These are phyloP conservation scores for Turdus rufiventris DNA, from an alignment of 2,113 vertebrate genomes.

Conservation along the genomic window DNA sequence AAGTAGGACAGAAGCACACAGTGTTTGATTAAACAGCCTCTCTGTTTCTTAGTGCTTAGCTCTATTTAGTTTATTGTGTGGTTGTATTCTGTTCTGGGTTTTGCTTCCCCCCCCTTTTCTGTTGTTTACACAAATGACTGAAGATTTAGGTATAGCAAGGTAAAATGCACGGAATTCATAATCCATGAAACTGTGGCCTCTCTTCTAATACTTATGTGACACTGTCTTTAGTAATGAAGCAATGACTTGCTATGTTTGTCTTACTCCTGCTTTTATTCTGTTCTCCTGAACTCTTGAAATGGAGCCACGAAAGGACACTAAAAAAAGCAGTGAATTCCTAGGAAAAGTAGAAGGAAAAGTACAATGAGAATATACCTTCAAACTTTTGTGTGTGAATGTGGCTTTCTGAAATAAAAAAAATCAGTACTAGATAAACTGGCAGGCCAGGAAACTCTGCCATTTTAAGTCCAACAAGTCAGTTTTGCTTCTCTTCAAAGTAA, in stretches of 20 bases:
- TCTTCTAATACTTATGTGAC: background rate
- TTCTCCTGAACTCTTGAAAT: background rate
- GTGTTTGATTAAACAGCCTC: background rate
- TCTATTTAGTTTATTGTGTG: background rate
- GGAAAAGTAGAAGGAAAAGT: background rate
- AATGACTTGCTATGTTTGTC: background rate
- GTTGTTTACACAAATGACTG: background rate
- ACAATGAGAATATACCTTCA: background rate
- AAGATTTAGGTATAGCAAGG: background rate
- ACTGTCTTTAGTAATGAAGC: background rate
- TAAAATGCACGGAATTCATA: background rate
- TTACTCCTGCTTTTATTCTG: background rate
- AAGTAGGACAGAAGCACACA: background rate
- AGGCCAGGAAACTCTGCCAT: background rate
- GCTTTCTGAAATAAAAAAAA: background rate
- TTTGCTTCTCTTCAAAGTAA: background rate
- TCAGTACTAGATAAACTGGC: background rate
- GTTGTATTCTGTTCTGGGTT: background rate
- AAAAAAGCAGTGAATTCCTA: background rate
- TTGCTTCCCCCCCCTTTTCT: rapidly evolving
- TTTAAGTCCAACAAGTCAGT: background rate
- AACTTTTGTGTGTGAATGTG: background rate
- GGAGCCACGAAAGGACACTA: background rate
- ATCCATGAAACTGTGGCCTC: background rate
- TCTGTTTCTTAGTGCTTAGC: background rate